A percentile compares a stretch with the other conserved stretches of the same genome.
phyloP scores from a whole-genome alignment of 2,888 invertebrate genomes.

The Iselma pallidipennis region DNA sequence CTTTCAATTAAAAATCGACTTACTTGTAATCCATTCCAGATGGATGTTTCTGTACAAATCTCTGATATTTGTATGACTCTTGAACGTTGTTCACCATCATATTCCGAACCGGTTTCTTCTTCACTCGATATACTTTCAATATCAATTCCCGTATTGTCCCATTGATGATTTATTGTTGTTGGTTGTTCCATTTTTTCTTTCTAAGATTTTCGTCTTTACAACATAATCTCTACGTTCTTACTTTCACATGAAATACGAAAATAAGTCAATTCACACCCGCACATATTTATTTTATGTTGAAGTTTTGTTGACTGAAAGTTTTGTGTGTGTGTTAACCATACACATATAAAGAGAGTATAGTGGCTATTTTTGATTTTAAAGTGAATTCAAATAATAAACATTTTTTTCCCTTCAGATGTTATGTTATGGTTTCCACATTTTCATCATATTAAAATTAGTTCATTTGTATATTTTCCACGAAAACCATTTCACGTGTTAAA shows the following conservation, averaged over 20 bases:
- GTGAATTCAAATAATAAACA: neutral
- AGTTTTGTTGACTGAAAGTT: neutral
- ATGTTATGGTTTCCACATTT: neutral
- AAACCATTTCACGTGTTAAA: neutral
- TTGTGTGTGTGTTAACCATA: no score
- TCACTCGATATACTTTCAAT: slow-evolving; percentile 59
- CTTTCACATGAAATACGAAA: neutral
- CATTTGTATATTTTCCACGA: neutral
- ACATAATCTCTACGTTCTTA: neutral
- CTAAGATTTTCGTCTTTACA: neutral
- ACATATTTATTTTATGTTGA: slow-evolving; percentile 1
- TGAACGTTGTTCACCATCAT: slow-evolving; percentile 40
- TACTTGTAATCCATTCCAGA: slow-evolving; percentile 49
- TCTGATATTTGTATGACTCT: slow-evolving; percentile 43
- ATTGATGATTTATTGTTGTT: neutral
- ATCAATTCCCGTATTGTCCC: slow-evolving; percentile 16
- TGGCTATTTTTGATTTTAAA: neutral
- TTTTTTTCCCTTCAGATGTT: neutral
- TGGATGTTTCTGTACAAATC: slow-evolving; percentile 42
- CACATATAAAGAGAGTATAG: neutral
- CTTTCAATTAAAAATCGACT: slow-evolving; percentile 11
- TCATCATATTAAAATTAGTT: neutral
- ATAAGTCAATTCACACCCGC: neutral
- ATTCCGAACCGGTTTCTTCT: slow-evolving; percentile 58
- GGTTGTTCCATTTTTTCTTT: neutral